Evolutionary conservation across 2,797 vertebrate genomes (phyloP).

Genomic region (Serranus cabrilla): DNA sequence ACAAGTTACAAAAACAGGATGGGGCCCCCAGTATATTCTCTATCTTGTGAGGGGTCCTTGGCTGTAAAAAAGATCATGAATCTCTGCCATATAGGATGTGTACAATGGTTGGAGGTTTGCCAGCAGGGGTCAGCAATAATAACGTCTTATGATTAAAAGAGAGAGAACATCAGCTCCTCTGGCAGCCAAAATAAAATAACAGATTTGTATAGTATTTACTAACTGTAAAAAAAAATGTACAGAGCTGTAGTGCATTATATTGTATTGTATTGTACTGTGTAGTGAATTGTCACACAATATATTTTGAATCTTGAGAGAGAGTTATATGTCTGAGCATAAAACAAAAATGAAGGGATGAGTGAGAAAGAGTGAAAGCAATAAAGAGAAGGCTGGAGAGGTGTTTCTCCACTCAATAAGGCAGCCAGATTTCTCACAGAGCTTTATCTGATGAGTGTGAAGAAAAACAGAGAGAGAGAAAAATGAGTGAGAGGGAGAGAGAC

Average conservation of each 20-base stretch:
- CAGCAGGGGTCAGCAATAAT: conserved; percentile 49
- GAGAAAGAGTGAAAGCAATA: background rate
- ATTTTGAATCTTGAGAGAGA: background rate
- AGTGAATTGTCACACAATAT: no score
- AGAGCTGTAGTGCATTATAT: no score
- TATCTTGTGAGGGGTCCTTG: no score
- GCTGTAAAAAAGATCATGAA: no score
- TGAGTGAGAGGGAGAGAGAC: conserved; percentile 12
- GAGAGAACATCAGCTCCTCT: background rate
- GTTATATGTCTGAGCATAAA: conserved; percentile 20
- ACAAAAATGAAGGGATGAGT: background rate
- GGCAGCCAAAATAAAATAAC: no score
- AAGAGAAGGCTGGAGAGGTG: conserved; percentile 26
- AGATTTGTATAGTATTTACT: no score
- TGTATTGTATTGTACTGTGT: no score
- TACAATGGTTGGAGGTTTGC: conserved; percentile 23
- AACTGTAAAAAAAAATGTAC: no score
- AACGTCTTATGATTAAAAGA: conserved; percentile 17
- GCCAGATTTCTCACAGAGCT: conserved; percentile 18
- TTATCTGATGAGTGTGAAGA: conserved; percentile 21
- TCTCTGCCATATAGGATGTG: background rate
- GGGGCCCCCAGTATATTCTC: no score
- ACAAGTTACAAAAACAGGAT: no score
- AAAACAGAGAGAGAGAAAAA: background rate
- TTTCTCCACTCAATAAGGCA: conserved; percentile 17